Evolutionary conservation across 2,888 invertebrate species (phyloP).

Genomic region (Trypoxylon attenuatum): DNA sequence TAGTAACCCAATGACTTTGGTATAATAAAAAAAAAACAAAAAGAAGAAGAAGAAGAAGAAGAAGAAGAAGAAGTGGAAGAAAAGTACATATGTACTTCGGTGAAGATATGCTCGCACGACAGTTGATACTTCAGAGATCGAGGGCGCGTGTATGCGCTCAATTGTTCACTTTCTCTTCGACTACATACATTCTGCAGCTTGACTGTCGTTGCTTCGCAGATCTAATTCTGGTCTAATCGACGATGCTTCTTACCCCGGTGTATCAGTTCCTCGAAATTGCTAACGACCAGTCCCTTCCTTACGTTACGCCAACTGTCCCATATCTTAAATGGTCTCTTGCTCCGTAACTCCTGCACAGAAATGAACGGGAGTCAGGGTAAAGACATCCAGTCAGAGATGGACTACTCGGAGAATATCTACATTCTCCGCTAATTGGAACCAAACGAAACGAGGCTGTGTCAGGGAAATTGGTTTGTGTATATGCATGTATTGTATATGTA

Average conservation of each 20-base stretch:
- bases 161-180: too few species aligned
- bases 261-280: conserved; percentile 91
- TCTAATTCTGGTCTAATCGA: conserved; percentile 9
- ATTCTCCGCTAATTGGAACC: not conserved
- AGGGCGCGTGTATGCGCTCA: too few species aligned
- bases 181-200: too few species aligned
- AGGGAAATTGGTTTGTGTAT: too few species aligned
- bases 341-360: conserved; percentile 88
- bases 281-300: conserved; percentile 94
- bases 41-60: too few species aligned
- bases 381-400: not conserved
- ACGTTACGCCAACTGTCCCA: conserved; percentile 96
- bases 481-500: too few species aligned
- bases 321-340: conserved; percentile 97
- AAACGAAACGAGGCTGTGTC: not conserved
- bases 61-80: too few species aligned
- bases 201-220: not conserved
- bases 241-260: conserved; percentile 80
- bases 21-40: conserved; percentile 6
- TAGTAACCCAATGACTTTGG: conserved; percentile 13
- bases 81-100: too few species aligned
- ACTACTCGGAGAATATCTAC: not conserved
- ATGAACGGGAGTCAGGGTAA: conserved; percentile 2
- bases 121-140: too few species aligned
- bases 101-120: too few species aligned